Evolutionary conservation across 2,797 vertebrate genomes (phyloP).

Genomic region (Falco novaeseelandiae): DNA sequence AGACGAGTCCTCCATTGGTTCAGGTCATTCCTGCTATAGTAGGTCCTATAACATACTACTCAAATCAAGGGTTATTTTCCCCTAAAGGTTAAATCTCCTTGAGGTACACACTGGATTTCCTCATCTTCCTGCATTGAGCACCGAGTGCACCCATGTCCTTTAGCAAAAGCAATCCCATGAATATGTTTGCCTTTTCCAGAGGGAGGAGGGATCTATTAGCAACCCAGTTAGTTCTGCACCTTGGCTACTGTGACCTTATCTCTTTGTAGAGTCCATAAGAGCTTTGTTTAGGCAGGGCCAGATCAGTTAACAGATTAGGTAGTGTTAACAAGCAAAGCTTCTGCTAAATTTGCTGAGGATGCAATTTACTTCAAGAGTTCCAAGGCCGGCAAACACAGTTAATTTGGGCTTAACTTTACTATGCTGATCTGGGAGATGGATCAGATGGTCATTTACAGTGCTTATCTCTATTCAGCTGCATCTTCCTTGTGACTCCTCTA

Average conservation of each 20-base stretch:
- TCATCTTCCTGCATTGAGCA: background rate
- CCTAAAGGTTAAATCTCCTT: background rate
- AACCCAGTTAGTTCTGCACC: background rate
- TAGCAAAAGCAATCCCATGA: background rate
- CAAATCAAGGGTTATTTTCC: background rate
- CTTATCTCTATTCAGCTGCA: background rate
- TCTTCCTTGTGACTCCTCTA: background rate
- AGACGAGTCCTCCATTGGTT: background rate
- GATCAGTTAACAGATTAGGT: background rate
- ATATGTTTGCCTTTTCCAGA: background rate
- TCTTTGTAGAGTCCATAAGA: background rate
- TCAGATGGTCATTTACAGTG: background rate
- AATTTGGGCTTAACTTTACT: background rate
- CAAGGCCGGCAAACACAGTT: background rate
- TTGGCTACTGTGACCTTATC: background rate
- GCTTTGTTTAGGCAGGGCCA: background rate
- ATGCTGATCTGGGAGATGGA: background rate
- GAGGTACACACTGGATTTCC: background rate
- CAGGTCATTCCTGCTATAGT: rapidly evolving
- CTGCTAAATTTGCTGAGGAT: background rate
- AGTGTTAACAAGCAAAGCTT: background rate
- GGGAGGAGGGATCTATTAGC: background rate
- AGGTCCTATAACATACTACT: background rate
- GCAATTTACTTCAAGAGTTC: background rate
- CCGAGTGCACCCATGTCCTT: background rate